Percentiles rank a stretch among this genome's conserved stretches.
Conservation (phyloP, 1,140 invertebrate species). For the Temnothorax nylanderi region DNA sequence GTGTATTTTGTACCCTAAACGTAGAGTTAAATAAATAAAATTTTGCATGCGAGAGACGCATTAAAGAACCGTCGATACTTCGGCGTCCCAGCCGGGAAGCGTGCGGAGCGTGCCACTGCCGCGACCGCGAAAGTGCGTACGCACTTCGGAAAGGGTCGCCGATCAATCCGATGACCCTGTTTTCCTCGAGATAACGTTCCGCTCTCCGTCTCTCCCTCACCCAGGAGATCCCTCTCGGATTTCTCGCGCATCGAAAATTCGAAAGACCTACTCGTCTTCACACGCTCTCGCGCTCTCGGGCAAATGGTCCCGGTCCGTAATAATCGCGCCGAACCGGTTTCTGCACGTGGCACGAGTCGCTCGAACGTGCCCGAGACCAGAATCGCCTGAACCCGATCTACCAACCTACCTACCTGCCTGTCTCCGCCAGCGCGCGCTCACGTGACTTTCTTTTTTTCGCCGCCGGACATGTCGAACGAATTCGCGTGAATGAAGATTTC, state of each 20-base stretch:
- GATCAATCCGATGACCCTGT: slow-evolving; percentile 20
- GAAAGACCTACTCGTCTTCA: not conserved
- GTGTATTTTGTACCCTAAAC: not conserved
- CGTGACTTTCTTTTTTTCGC: slow-evolving; percentile 41
- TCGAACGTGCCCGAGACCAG: not conserved
- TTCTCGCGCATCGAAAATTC: slow-evolving; percentile 37
- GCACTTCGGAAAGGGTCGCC: not conserved
- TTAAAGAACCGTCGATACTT: not conserved
- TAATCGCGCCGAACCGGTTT: slow-evolving; percentile 64
- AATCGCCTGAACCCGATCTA: not conserved
- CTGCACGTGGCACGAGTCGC: slow-evolving; percentile 47
- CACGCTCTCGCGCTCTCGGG: not conserved
- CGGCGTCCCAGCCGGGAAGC: not conserved
- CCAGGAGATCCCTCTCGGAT: slow-evolving; percentile 5
- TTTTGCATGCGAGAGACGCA: not conserved
- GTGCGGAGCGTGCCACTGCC: too few relatives aligned
- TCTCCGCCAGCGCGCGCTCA: not conserved
- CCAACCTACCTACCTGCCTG: not conserved
- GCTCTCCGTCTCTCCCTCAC: not conserved
- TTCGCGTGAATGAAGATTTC: slow-evolving; percentile 4
- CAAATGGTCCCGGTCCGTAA: slow-evolving; percentile 16
- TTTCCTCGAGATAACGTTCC: not conserved
- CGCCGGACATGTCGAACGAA: not conserved
- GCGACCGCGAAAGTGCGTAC: not conserved
- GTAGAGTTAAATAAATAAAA: not conserved